A percentile compares a stretch with the other conserved stretches of the same genome.
phyloP scores from a whole-genome alignment of 2,113 vertebrate genomes.

The Setophaga kirtlandii region DNA sequence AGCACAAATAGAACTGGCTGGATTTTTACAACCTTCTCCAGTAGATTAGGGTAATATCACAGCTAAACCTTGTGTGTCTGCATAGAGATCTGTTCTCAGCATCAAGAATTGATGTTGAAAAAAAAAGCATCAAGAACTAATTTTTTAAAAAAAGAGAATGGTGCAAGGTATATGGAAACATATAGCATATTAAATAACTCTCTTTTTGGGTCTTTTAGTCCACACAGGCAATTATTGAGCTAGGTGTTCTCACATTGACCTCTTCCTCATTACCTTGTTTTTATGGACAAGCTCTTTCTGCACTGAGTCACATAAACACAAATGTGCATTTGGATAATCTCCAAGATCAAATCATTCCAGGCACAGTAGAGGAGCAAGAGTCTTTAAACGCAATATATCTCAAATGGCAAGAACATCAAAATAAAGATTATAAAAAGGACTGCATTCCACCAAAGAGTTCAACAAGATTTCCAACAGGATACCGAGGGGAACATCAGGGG shows the following conservation, averaged over 20 bases:
- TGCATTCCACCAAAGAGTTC: background rate
- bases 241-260: fast-evolving
- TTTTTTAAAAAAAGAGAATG: background rate
- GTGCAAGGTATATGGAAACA: background rate
- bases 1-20: background rate
- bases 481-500: fast-evolving
- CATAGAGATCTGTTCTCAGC: background rate
- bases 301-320: background rate
- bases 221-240: background rate
- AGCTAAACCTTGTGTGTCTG: background rate
- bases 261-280: background rate
- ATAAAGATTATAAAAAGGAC: background rate
- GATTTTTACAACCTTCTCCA: background rate
- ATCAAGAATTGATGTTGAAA: background rate
- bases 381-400: background rate
- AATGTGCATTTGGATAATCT: background rate
- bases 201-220: background rate
- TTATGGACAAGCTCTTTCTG: background rate
- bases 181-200: background rate
- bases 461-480: background rate
- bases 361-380: background rate
- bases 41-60: background rate
- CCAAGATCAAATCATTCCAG: background rate
- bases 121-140: background rate
- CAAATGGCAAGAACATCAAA: background rate